A percentile compares a stretch with the other conserved stretches of the same genome.
Conservation (phyloP, 2,113 vertebrate species). For the Macaca fascicularis region DNA sequence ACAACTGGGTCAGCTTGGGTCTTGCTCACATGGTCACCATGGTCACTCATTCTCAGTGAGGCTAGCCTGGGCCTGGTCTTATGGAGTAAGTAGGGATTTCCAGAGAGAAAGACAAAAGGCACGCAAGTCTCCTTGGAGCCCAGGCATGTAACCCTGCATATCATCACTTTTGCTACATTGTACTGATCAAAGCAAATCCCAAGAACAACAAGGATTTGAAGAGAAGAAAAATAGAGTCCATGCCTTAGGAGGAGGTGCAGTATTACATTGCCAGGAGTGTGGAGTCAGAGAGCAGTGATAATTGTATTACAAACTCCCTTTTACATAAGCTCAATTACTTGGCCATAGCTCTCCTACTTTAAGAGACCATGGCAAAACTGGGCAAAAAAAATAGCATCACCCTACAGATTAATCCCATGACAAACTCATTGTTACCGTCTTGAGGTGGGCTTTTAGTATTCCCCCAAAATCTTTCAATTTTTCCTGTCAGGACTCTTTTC, state of each 20-base stretch:
- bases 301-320: neutral
- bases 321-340: accelerated
- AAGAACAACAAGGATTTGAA: accelerated
- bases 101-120: neutral
- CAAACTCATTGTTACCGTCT: neutral
- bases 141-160: accelerated
- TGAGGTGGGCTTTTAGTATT: neutral
- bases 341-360: accelerated
- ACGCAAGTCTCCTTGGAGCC: accelerated
- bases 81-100: accelerated
- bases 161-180: too few species aligned
- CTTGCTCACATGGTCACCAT: accelerated
- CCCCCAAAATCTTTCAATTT: neutral
- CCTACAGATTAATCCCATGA: accelerated
- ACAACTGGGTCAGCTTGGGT: accelerated
- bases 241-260: accelerated
- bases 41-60: neutral
- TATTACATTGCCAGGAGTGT: accelerated
- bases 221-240: neutral
- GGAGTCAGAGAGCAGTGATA: too few species aligned
- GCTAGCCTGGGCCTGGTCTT: accelerated
- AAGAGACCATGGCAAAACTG: accelerated
- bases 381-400: neutral
- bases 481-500: neutral
- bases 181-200: neutral